Base-by-base conservation (phyloP, 2,113 vertebrate genomes). In the Marcusenius ussheri region DNA sequence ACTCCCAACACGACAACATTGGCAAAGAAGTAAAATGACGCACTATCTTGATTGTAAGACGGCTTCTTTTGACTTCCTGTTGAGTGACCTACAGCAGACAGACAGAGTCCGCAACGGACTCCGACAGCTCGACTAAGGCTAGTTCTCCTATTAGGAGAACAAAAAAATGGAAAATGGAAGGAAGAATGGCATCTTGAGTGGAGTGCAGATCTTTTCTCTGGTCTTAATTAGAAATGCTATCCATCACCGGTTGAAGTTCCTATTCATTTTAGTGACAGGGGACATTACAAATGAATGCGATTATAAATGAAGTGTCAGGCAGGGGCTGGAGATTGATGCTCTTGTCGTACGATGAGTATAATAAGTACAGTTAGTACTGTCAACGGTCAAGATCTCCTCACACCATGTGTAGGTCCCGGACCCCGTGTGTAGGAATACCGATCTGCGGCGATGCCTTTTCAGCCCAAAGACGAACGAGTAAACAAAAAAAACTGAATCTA, bases 241-340 rank as follows among this genome's bases (percentile, higher is more conserved):
- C 96, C 95, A 97, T 98, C 97, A 97, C 93, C 91, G 94, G 94
- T 93, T 93, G 95, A 94, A 93, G 90, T 96, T 96, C 95, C 96
- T 96, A 97, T 98, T 97, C 97, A 97, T 97, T 96, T 95, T 94
- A 93, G 96, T 96, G 96, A 97, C 97, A 97, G 96, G 95, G 94
- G 96, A 97, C 96, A 97, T 98, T 97, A 98, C 96, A 97, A 98
- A 98, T 98, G 97, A 97, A 96, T 96, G 96, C 96, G 89, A 92
- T 96, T 97, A 97, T 97, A 97, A 97, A 97, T 97, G 94, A 95
- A 94, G 96, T 96, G 96, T 97, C 97, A 97, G 95, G 89, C 89
- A 91, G 90, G 92, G 95, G 95, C 95, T 94, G 94, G 95, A 98
- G 97, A 98, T 97, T 96, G 96, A 98, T 98, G 97, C 94, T 95